Evolutionary conservation across 2,797 vertebrate genomes (phyloP).

Genomic region (Craterocephalus amniculus): DNA sequence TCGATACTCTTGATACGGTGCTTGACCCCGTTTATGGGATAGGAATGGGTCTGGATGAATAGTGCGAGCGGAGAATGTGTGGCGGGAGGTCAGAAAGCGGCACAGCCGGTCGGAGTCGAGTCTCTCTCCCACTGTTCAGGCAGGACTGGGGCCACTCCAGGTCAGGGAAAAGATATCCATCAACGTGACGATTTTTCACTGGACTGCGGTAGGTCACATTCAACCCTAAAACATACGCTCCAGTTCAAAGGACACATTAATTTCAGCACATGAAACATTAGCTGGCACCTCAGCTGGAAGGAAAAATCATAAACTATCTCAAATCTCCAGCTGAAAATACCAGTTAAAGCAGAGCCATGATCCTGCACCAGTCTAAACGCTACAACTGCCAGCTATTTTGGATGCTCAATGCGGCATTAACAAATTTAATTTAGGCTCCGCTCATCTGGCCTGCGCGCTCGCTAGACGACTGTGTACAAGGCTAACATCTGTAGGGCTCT

Average conservation of each 20-base stretch:
- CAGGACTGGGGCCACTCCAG: conserved; percentile 52
- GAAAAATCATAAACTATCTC: neutral
- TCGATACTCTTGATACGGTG: conserved; percentile 69
- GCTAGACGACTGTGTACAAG: conserved; percentile 63
- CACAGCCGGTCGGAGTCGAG: conserved; percentile 28
- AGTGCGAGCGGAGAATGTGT: conserved; percentile 43
- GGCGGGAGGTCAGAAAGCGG: conserved; percentile 46
- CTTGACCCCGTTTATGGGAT: conserved; percentile 77
- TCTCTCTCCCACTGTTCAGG: conserved; percentile 38
- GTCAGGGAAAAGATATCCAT: conserved; percentile 66
- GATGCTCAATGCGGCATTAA: conserved; percentile 64
- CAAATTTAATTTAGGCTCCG: conserved; percentile 66
- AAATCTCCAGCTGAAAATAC: conserved; percentile 4
- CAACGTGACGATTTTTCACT: conserved; percentile 21
- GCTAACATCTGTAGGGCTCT: conserved; percentile 75
- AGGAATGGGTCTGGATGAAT: conserved; percentile 66
- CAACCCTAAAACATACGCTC: conserved; percentile 21
- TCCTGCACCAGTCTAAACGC: conserved; percentile 19
- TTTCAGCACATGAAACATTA: conserved; percentile 10
- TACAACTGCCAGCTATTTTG: conserved; percentile 44
- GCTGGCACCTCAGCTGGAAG: neutral
- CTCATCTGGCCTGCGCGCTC: conserved; percentile 65
- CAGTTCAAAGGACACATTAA: conserved; percentile 24
- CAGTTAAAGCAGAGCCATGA: neutral
- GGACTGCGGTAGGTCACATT: conserved; percentile 38